phyloP scores from a whole-genome alignment of 1,140 invertebrate species.

The Tenebrio molitor region DNA sequence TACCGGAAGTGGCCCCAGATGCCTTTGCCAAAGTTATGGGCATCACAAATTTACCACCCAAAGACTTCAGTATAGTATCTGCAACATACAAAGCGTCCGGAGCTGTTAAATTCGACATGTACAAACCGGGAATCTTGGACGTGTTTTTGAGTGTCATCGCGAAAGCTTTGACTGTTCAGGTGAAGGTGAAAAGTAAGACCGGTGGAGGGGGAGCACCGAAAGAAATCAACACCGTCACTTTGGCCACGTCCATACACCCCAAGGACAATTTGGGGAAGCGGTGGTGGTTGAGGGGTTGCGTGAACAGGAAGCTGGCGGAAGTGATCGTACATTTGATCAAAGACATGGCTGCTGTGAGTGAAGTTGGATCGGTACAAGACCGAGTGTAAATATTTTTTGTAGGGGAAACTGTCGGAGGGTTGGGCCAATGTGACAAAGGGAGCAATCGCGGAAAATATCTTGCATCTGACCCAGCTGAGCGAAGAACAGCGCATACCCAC shows the following conservation, averaged over 20 bases:
- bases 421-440: slow-evolving; percentile 92
- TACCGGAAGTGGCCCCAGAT: slow-evolving; percentile 85
- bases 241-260: slow-evolving; percentile 73
- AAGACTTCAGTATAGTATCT: slow-evolving; percentile 82
- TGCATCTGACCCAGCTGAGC: slow-evolving; percentile 86
- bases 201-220: slow-evolving; percentile 71
- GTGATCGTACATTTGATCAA: slow-evolving; percentile 89
- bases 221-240: slow-evolving; percentile 73
- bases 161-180: slow-evolving; percentile 88
- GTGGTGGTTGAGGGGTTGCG: slow-evolving; percentile 91
- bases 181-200: slow-evolving; percentile 80
- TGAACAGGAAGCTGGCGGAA: slow-evolving; percentile 87
- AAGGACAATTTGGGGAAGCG: slow-evolving; percentile 71
- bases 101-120: slow-evolving; percentile 74
- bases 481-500: slow-evolving; percentile 81
- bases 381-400: slow-evolving; percentile 54
- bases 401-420: slow-evolving; percentile 88
- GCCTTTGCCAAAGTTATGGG: slow-evolving; percentile 77
- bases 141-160: slow-evolving; percentile 90
- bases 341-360: slow-evolving; percentile 91
- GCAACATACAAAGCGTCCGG: slow-evolving; percentile 68
- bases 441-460: slow-evolving; percentile 91
- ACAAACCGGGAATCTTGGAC: slow-evolving; percentile 80
- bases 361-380: slow-evolving; percentile 2
- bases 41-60: slow-evolving; percentile 78